Base-by-base conservation (phyloP, 2,797 vertebrate genomes). In the Onychomys torridus region DNA sequence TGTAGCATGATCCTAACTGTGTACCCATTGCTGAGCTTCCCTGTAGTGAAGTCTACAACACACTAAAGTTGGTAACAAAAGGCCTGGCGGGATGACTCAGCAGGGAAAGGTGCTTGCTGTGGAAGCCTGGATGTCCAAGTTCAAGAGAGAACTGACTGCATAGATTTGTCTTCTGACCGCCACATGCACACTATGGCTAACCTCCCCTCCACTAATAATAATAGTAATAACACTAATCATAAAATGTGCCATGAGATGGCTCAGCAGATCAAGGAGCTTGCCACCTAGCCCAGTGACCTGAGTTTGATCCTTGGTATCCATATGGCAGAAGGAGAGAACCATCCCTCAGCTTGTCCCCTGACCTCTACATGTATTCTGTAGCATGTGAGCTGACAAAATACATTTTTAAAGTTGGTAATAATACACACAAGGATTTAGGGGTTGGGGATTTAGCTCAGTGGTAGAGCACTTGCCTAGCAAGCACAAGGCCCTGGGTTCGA, bases 31-130 rank as follows among this genome's bases (percentile, higher is more conserved):
- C n/a, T 40, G 83, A 83, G 40, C 3, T 89, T 78, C n/a, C 55
- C 14, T 96, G 37, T 6, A 78, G 10, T 90, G 81, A 14, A 49
- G 2, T 88, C 83, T 57, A 46, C 34, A 89, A n/a, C 46, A 23
- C 14, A 61, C 65, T 96, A 84, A 95, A 90, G 25, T 43, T 61
- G 63, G 46, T 69, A 67, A 49, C 63, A 87, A 34, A 37, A 87
- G 34, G 49, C n/a, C n/a, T 73, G 37, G 67, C 67, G 59, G 10
- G n/a, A 75, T 59, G n/a, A 29, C 78, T 81, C n/a, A 73, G 85
- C 14, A 57, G 65, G 49, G 71, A 52, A 65, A 40, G 84, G 65
- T 87, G 52, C 25, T 87, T 73, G n/a, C 67, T 73, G 14, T 87
- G 34, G 55, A 40, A 73, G 52, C 46, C 49, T 86, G 43, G 46